phyloP scores from a whole-genome alignment of 2,797 vertebrate genomes.

The Acipenser ruthenus region DNA sequence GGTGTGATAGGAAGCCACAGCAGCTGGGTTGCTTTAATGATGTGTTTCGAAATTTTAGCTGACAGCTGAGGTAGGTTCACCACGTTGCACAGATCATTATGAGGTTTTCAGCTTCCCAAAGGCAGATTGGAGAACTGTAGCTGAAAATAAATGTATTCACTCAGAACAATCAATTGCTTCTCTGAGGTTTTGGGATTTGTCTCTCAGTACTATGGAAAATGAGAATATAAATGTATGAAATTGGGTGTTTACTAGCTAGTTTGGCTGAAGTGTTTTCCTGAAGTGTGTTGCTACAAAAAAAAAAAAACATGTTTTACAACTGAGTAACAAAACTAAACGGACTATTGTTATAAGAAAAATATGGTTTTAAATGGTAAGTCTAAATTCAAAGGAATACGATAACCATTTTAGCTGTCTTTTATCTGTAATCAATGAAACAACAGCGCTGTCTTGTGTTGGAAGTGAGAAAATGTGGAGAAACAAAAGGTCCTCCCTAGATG shows the following conservation, averaged over 20 bases:
- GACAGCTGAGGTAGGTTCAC: slow-evolving; percentile 21
- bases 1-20: not conserved
- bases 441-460: too few species aligned
- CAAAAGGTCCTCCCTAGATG: too few species aligned
- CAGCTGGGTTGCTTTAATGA: slow-evolving; percentile 8
- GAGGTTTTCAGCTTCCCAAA: slow-evolving; percentile 20
- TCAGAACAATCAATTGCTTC: slow-evolving; percentile 16
- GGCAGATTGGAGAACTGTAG: slow-evolving; percentile 11
- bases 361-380: too few species aligned
- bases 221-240: slow-evolving; percentile 12
- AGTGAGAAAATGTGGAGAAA: too few species aligned
- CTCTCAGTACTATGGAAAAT: slow-evolving; percentile 11
- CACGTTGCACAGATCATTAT: slow-evolving; percentile 23
- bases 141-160: slow-evolving; percentile 22
- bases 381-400: too few species aligned
- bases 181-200: slow-evolving; percentile 10
- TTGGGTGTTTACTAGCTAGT: slow-evolving; percentile 10
- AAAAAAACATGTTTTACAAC: too few species aligned
- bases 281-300: not conserved
- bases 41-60: slow-evolving; percentile 29
- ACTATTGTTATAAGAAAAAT: too few species aligned
- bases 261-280: not conserved
- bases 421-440: too few species aligned
- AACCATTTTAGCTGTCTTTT: too few species aligned
- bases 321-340: too few species aligned